A percentile compares a stretch with the other conserved stretches of the same genome.
phyloP scores from a whole-genome alignment of 2,797 vertebrate genomes.

The Harpagifer antarcticus region DNA sequence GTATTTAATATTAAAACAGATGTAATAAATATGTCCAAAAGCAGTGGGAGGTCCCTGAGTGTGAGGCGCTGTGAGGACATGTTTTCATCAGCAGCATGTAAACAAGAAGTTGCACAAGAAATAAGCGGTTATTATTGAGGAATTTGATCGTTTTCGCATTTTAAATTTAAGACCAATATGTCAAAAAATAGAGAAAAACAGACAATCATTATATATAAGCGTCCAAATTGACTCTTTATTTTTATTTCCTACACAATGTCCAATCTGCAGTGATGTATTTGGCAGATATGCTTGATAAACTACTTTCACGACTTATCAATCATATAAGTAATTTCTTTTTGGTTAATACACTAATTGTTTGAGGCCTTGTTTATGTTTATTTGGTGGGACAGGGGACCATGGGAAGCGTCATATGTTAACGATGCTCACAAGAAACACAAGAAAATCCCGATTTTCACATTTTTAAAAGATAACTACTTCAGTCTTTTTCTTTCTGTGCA shows the following conservation, averaged over 20 bases:
- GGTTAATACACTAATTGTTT: background rate
- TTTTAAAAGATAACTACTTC: background rate
- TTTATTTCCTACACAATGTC: background rate
- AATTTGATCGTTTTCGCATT: too few relatives aligned
- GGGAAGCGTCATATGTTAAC: constrained; percentile 1
- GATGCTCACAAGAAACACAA: background rate
- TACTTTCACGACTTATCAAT: background rate
- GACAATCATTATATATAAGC: too few relatives aligned
- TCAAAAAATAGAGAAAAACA: background rate
- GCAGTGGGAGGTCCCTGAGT: too few relatives aligned
- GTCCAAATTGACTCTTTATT: too few relatives aligned
- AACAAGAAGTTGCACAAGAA: too few relatives aligned
- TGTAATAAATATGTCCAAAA: too few relatives aligned
- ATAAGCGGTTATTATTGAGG: too few relatives aligned
- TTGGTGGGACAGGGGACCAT: background rate
- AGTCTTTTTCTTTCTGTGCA: background rate
- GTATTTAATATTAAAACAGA: too few relatives aligned
- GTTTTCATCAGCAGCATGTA: too few relatives aligned
- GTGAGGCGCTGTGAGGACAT: too few relatives aligned
- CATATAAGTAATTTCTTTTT: background rate
- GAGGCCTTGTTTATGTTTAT: background rate
- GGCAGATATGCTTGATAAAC: background rate
- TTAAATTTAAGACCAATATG: background rate
- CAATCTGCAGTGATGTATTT: background rate
- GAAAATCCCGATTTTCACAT: background rate